Conservation (phyloP, 2,888 invertebrate genomes). For the Drosophila seclusa region DNA sequence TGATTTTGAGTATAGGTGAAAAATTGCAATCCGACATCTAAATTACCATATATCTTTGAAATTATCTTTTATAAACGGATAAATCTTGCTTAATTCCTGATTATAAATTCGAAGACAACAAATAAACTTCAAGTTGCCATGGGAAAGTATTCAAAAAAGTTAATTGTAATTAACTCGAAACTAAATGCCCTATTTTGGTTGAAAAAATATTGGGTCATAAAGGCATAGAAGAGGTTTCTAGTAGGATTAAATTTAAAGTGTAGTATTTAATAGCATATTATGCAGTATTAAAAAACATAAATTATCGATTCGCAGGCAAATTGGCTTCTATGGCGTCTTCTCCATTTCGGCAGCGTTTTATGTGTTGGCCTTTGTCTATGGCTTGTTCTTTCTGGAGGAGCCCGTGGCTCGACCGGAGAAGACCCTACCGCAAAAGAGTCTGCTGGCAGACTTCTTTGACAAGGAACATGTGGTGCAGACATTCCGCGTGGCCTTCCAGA, state of each 20-base stretch:
- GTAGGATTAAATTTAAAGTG: too few relatives aligned
- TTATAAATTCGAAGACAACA: background rate
- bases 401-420: conserved; percentile 80
- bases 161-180: background rate
- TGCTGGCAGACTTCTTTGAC: conserved; percentile 89
- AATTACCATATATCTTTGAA: background rate
- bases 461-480: conserved; percentile 91
- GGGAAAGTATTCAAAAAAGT: background rate
- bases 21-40: background rate
- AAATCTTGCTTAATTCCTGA: background rate
- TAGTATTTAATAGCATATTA: too few relatives aligned
- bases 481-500: conserved; percentile 91
- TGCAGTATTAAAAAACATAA: too few relatives aligned
- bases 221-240: background rate
- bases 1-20: background rate
- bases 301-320: conserved; percentile 84
- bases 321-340: conserved; percentile 93
- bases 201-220: background rate
- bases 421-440: conserved; percentile 71
- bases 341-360: conserved; percentile 91
- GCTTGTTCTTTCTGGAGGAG: conserved; percentile 90
- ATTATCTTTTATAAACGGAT: background rate
- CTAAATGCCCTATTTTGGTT: background rate
- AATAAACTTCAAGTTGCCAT: background rate
- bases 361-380: conserved; percentile 90